These are phyloP conservation scores for Elaphurus davidianus DNA, from an alignment of 2,113 vertebrate genomes.

Conservation along the genomic window DNA sequence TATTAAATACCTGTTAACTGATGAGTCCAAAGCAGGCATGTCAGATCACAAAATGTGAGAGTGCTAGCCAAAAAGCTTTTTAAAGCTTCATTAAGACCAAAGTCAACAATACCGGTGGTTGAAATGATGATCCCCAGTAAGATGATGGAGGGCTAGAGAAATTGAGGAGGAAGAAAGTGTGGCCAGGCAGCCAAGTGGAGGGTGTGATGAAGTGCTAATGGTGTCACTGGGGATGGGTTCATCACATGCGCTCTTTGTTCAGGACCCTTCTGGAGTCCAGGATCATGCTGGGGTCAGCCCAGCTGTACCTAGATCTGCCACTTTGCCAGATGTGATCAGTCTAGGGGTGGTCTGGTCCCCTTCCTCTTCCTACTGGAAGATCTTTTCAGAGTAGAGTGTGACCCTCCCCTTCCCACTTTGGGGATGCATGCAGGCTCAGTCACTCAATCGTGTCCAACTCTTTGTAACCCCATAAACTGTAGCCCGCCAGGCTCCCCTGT, in stretches of 20 bases:
- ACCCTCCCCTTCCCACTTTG: background rate
- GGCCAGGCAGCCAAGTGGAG: background rate
- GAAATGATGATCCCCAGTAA: background rate
- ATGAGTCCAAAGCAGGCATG: background rate
- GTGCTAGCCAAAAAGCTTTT: background rate
- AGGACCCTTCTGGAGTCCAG: background rate
- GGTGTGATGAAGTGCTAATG: background rate
- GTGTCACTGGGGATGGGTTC: rapidly evolving
- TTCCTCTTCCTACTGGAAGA: background rate
- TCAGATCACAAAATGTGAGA: background rate
- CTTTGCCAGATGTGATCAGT: rapidly evolving
- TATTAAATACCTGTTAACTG: background rate
- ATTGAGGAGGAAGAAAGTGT: background rate
- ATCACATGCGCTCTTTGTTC: background rate
- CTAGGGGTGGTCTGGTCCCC: background rate
- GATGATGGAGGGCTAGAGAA: background rate
- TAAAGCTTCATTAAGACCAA: background rate
- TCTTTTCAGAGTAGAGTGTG: background rate
- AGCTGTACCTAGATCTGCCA: background rate
- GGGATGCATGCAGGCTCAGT: background rate
- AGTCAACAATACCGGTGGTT: background rate
- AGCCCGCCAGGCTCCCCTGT: background rate
- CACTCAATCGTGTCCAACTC: background rate
- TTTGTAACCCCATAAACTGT: background rate
- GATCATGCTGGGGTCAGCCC: background rate